phyloP scores from a whole-genome alignment of 2,113 vertebrate genomes.

The Semnornis frantzii region DNA sequence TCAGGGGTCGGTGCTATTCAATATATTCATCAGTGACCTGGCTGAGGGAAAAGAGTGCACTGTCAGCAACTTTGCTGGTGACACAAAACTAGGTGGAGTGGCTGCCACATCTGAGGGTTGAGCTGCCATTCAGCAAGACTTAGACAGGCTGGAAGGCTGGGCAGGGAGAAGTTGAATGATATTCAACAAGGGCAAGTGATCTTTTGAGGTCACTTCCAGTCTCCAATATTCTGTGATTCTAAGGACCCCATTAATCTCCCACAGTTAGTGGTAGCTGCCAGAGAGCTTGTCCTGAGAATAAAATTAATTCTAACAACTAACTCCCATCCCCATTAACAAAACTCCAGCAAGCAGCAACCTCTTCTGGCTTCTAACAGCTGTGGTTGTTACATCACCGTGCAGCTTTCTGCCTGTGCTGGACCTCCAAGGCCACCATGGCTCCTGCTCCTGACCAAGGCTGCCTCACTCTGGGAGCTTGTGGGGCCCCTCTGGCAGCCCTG shows the following conservation, averaged over 20 bases:
- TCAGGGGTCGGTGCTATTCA: too few species aligned
- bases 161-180: too few species aligned
- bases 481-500: not conserved
- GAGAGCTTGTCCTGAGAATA: not conserved
- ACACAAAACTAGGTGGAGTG: too few species aligned
- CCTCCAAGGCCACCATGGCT: accelerated
- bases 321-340: not conserved
- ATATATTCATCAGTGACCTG: too few species aligned
- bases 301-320: not conserved
- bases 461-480: accelerated
- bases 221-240: too few species aligned
- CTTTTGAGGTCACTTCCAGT: too few species aligned
- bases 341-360: not conserved
- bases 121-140: too few species aligned
- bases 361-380: not conserved
- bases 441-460: not conserved
- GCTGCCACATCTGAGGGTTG: too few species aligned
- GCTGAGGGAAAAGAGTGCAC: too few species aligned
- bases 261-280: not conserved
- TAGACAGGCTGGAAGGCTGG: too few species aligned
- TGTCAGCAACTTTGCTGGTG: too few species aligned
- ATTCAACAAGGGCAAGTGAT: too few species aligned
- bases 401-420: not conserved
- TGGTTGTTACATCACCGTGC: not conserved
- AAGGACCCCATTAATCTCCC: not conserved